Evolutionary conservation across 1,140 invertebrate species (phyloP).

Genomic region (Myzus persicae): DNA sequence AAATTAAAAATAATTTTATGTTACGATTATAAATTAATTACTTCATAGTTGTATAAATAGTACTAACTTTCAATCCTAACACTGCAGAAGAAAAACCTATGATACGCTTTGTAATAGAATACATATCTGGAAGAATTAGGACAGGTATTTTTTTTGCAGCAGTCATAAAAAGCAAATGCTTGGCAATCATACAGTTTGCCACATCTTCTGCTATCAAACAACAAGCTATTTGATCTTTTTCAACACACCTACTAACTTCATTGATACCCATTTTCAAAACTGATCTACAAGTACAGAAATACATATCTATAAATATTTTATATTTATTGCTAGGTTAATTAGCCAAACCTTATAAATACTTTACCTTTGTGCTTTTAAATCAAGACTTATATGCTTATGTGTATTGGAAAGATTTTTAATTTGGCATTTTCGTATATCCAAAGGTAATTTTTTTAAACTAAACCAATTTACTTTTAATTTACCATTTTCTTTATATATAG

Average conservation of each 20-base stretch:
- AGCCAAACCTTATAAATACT: background rate
- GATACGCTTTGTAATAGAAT: slow-evolving; percentile 22
- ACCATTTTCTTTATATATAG: slow-evolving; percentile 46
- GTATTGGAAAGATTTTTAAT: slow-evolving; percentile 38
- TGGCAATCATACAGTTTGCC: slow-evolving; percentile 31
- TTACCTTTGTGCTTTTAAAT: slow-evolving; percentile 49
- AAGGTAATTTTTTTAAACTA: slow-evolving; percentile 46
- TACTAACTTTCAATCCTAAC: slow-evolving; percentile 43
- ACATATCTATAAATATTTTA: background rate
- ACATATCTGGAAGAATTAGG: slow-evolving; percentile 37
- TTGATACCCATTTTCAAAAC: slow-evolving; percentile 51
- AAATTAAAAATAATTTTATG: background rate
- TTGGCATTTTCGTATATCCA: slow-evolving; percentile 37
- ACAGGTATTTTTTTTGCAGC: slow-evolving; percentile 26
- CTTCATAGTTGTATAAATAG: background rate
- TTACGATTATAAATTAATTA: background rate
- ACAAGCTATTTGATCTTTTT: slow-evolving; percentile 50
- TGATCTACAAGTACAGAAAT: background rate
- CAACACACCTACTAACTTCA: slow-evolving; percentile 48
- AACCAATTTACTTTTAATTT: slow-evolving; percentile 51
- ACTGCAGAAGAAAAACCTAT: slow-evolving; percentile 40
- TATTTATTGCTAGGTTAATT: background rate
- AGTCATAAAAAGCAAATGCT: slow-evolving; percentile 47
- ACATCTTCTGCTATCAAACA: slow-evolving; percentile 52
- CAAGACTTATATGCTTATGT: slow-evolving; percentile 20